Evolutionary conservation across 2,888 invertebrate genomes (phyloP), one percentile per base, ranked within the genome.

Genomic region (Spodoptera picta): DNA sequence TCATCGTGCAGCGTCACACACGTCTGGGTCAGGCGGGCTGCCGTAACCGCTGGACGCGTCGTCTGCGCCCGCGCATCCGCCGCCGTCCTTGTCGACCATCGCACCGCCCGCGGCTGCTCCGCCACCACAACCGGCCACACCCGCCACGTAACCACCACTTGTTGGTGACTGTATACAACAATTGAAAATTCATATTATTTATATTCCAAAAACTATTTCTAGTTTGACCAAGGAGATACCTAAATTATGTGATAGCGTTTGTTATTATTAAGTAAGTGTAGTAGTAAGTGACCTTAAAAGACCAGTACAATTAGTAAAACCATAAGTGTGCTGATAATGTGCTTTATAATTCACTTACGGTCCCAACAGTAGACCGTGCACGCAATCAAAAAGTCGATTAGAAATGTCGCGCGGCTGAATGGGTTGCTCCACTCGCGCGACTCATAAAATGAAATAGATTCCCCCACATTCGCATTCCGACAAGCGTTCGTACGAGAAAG

Each of bases 11-110:
- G 93, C 93, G 68, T 95, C 95, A 83, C 91, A 95, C 79, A 96
- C 96, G 79, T 96, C 96, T 12, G 96, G 96, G 88, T 97, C 96
- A 36, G 97, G 94, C 75, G 94, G 97, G 90, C 97, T 97, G 81
- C 97, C 97, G 92, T 97, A 97, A 2, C 97, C 97, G 87, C 97
- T 97, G 83, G 97, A 97, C 27, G 96, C 96, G 88, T 97, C 97
- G 82, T 97, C 97, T 0, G 93, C 95, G 72, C 92, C 94, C 49
- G 90, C 94, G 85, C 92, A 92, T 0, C 90, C 92, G 1, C 90
- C 93, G 43, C 86, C 92, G 62, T 93, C 94, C 78, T 94, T 92
- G 56, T 93, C 93, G 41, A 83, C 86, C 48, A 89, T 81, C 44
- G 90, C 89, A 0, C 82, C 90, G 1, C 82, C 89, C 1, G 77